Evolutionary conservation across 2,797 vertebrate genomes (phyloP), one percentile per base, ranked within the genome.

Genomic region (Syngnathus acus): DNA sequence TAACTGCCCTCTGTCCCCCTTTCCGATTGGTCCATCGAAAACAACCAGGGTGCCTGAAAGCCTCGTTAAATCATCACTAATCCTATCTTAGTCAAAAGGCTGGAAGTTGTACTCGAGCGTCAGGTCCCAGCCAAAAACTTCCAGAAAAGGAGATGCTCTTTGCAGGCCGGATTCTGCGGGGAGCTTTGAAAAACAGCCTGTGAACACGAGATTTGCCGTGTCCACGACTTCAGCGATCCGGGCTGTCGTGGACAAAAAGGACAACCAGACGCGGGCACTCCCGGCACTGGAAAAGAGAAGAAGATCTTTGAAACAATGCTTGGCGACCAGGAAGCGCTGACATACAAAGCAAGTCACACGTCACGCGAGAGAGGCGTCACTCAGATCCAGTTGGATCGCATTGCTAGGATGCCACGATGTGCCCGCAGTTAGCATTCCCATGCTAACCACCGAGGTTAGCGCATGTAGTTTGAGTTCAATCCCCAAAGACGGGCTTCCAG

Each of bases 101-200:
- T 51, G 61, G 48, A 62, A 40, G 62, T 69, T 62, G 74, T 73
- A 76, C 57, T 67, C 58, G 78, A 84, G 78, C 76, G 72, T 80
- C 81, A 78, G 68, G 69, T 76, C 71, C 42, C 76, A 78, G 70
- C 63, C 51, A 68, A 84, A 88, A 82, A 90, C 82, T 90, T 91
- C 91, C 90, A 90, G 85, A 91, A 91, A 93, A 91, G 90, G 91
- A 92, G 88, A 89, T 43, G 9, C 69, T 83, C 72, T 68, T 73
- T 75, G 70, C 45, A 17, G 72, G 66, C 39, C 13, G 68, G 77
- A 71, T 69, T 75, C 78, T 40, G 53, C 42, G 65, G 87, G 89
- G 92, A 91, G 89, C 86, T 78, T 72, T 72, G 64, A 81, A 73
- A 80, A 84, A 86, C 77, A 79, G 82, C 72, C 50, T 14, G 38